Conservation (phyloP, 2,113 vertebrate species). For the Anoura caudifer region DNA sequence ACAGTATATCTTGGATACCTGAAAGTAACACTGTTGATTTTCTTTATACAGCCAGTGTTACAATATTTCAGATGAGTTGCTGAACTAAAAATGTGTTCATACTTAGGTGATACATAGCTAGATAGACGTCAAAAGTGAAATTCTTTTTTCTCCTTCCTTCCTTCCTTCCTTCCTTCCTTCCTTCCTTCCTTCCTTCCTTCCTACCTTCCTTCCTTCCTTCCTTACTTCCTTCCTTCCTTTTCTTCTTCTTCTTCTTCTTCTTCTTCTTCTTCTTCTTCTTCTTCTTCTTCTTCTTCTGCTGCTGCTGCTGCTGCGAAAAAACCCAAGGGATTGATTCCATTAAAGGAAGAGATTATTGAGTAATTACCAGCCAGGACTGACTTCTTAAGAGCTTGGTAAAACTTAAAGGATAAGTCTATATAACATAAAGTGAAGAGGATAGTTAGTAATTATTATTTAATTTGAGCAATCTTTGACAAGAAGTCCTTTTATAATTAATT, state of each 20-base stretch:
- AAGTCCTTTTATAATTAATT: constrained; percentile 69
- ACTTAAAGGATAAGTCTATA: constrained; percentile 30
- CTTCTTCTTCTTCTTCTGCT: background rate
- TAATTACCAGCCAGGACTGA: constrained; percentile 40
- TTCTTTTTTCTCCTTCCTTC: background rate
- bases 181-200: background rate
- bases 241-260: background rate
- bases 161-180: background rate
- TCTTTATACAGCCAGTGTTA: background rate
- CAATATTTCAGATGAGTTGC: background rate
- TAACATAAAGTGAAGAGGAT: constrained; percentile 51
- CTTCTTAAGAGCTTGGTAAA: constrained; percentile 47
- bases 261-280: background rate
- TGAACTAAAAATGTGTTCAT: background rate
- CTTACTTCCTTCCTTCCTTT: no score
- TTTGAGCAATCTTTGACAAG: constrained; percentile 70
- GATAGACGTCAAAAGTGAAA: background rate
- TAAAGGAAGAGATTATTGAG: constrained; percentile 36
- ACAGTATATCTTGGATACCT: background rate
- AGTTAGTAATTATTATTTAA: constrained; percentile 71
- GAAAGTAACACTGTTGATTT: background rate
- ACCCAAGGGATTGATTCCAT: background rate
- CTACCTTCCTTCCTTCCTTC: no score
- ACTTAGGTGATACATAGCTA: background rate
- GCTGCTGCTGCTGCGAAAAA: background rate